Conservation (phyloP, 2,888 invertebrate species). For the Spicauda simplicius region DNA sequence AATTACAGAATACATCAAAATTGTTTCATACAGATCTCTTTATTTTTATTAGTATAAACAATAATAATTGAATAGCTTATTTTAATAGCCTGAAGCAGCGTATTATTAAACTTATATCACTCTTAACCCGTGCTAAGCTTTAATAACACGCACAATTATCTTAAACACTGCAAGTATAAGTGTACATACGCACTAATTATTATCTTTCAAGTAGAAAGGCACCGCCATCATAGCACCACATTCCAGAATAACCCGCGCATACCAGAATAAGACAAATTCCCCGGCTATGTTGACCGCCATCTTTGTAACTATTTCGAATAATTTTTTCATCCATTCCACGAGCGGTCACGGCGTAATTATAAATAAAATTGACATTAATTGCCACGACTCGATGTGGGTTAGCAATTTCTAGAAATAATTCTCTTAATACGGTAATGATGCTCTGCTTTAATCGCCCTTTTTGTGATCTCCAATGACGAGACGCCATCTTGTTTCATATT, state of each 20-base stretch:
- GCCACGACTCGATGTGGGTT: slow-evolving; percentile 70
- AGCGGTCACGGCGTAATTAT: slow-evolving; percentile 64
- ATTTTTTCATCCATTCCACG: slow-evolving; percentile 57
- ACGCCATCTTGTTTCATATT: slow-evolving; percentile 27
- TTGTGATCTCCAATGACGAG: slow-evolving; percentile 16
- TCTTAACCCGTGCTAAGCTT: slow-evolving; percentile 17
- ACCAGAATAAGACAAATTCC: slow-evolving; percentile 47
- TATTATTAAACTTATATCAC: slow-evolving; percentile 20
- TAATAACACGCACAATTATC: slow-evolving; percentile 34
- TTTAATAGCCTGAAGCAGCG: neutral
- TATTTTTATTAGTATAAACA: no score
- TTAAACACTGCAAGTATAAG: slow-evolving; percentile 25
- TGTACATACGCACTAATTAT: slow-evolving; percentile 44
- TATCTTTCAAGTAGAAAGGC: slow-evolving; percentile 45
- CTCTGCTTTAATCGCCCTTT: slow-evolving; percentile 29
- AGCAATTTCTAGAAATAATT: slow-evolving; percentile 77
- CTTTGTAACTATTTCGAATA: slow-evolving; percentile 49
- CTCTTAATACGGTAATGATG: slow-evolving; percentile 50
- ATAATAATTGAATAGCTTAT: neutral
- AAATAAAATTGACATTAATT: slow-evolving; percentile 82
- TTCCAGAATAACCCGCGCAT: slow-evolving; percentile 39
- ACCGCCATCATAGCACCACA: slow-evolving; percentile 42
- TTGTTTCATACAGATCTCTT: no score
- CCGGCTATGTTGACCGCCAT: slow-evolving; percentile 47
- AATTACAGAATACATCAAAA: no score